These are phyloP conservation scores for Oeneis ivallda DNA, from an alignment of 2,888 invertebrate genomes.

Conservation along the genomic window DNA sequence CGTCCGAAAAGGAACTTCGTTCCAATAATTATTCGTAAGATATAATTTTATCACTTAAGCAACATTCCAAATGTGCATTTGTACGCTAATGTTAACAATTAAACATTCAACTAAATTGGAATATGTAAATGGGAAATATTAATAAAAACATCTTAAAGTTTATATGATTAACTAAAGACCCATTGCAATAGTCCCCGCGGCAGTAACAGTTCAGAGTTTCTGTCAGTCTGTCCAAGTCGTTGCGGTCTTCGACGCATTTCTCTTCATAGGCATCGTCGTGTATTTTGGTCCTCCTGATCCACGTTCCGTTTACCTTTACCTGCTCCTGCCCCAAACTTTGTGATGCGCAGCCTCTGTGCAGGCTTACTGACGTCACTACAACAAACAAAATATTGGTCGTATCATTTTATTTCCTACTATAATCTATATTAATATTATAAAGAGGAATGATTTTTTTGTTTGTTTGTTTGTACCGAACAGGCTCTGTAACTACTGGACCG, in stretches of 20 bases:
- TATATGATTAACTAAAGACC: constrained; percentile 46
- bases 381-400: background rate
- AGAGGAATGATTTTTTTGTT: too few species aligned
- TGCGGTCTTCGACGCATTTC: constrained; percentile 84
- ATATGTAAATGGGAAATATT: constrained; percentile 23
- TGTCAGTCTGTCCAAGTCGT: constrained; percentile 77
- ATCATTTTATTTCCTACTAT: too few species aligned
- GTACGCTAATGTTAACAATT: too few species aligned
- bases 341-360: constrained; percentile 85
- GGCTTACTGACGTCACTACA: constrained; percentile 54
- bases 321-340: constrained; percentile 84
- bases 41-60: background rate
- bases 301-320: constrained; percentile 77
- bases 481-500: too few species aligned
- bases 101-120: constrained; percentile 12
- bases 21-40: too few species aligned
- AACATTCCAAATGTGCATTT: too few species aligned
- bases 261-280: constrained; percentile 86
- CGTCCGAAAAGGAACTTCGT: too few species aligned
- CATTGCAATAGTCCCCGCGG: constrained; percentile 86
- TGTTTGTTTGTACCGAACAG: too few species aligned
- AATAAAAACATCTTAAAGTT: constrained; percentile 29
- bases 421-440: too few species aligned
- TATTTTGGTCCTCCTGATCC: constrained; percentile 83
- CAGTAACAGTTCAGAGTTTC: constrained; percentile 88